Conservation (phyloP, 2,888 invertebrate genomes). For the Tipula vernalis region DNA sequence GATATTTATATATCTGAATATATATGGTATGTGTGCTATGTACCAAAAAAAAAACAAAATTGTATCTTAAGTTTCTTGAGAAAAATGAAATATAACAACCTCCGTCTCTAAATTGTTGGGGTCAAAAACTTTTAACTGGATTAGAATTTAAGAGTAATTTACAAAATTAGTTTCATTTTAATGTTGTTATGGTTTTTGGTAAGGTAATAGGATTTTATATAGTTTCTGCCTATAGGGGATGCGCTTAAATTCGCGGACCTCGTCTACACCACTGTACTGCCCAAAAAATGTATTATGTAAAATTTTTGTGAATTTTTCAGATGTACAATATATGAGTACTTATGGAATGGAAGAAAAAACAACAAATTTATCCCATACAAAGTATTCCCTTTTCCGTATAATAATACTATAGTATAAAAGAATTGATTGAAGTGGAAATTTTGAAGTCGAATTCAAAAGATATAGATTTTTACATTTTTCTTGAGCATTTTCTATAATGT, state of each 20-base stretch:
- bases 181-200: not conserved
- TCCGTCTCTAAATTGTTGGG: not conserved
- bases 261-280: not conserved
- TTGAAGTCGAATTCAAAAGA: slow-evolving; percentile 10
- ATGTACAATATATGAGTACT: not conserved
- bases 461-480: not conserved
- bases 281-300: not conserved
- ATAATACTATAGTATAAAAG: not conserved
- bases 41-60: not conserved
- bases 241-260: not conserved
- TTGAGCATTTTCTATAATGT: not conserved
- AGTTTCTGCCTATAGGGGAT: not conserved
- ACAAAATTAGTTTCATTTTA: not conserved
- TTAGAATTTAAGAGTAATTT: not conserved
- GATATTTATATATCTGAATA: not conserved
- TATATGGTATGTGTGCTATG: not conserved
- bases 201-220: not conserved
- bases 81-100: not conserved
- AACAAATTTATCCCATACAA: not conserved
- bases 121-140: not conserved
- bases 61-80: not conserved
- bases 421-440: slow-evolving; percentile 12
- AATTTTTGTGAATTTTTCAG: not conserved
- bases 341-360: not conserved
- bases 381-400: not conserved